Base-by-base conservation (phyloP, 2,113 vertebrate species). In the Chaetodon auriga region DNA sequence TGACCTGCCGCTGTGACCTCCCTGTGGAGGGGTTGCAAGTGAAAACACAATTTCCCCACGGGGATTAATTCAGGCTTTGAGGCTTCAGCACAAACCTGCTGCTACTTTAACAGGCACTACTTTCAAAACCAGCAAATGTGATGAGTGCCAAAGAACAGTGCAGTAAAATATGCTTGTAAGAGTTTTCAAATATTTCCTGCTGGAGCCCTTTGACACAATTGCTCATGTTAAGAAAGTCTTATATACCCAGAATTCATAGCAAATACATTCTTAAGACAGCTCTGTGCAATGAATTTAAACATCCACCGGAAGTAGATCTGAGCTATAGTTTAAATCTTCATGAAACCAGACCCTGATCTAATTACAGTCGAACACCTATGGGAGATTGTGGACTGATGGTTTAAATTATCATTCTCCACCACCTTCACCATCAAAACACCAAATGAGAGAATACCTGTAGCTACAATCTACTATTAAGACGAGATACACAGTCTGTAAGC, bases 1-100 rank as follows among this genome's bases (percentile, higher is more conserved):
- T 45, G 71, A 82, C 36, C 81, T 30, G 7, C 49, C 12, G n/a
- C 25, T 38, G 0, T 68, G 78, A 84, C 78, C 55, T 68, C n/a
- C 53, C 69, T n/a, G n/a, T 41, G 68, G 30, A 80, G 70, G 62
- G 12, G 2, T 49, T 48, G 46, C 61, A 65, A 68, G 25, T 43
- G 36, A 80, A 81, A 72, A 9, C 57, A 53, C 21, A 41, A 69
- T 77, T 62, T 64, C 70, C 49, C 71, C 14, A 30, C 25, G 46
- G 43, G 51, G 23, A 68, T 35, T 63, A 25, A 75, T 57, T 74
- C 69, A 57, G 23, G 21, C 60, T 63, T 25, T 63, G 62, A 46
- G 35, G 71, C 72, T 76, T 58, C 36, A 61, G 35, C 21, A 61
- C 41, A 55, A 55, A 48, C 25, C 41, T 46, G 14, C 41, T 30